Conservation (phyloP, 2,113 vertebrate genomes). For the Castor canadensis region DNA sequence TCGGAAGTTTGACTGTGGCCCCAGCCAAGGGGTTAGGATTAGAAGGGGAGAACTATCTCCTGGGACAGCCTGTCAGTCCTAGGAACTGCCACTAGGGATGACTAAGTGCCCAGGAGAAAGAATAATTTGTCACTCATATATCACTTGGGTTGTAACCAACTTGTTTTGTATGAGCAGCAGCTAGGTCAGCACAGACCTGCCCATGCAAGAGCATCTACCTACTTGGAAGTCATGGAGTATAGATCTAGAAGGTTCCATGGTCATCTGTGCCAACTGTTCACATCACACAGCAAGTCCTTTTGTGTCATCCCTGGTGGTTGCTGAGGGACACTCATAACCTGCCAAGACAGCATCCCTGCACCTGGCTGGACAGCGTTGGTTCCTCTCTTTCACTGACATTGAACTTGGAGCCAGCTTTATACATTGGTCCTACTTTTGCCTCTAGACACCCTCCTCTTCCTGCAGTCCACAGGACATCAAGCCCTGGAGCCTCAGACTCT, state of each 20-base stretch:
- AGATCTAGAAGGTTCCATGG: background rate
- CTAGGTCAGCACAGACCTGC: background rate
- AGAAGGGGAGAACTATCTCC: background rate
- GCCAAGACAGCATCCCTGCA: background rate
- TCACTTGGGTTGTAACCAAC: background rate
- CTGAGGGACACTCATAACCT: background rate
- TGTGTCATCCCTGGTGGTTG: background rate
- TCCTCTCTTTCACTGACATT: background rate
- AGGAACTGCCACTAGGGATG: background rate
- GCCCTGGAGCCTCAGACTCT: background rate
- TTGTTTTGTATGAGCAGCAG: background rate
- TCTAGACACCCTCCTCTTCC: background rate
- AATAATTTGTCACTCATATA: rapidly evolving
- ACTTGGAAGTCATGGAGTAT: background rate
- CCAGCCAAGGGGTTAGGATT: background rate
- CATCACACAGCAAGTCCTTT: background rate
- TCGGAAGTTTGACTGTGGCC: no score
- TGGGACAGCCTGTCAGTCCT: background rate
- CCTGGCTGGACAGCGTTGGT: background rate
- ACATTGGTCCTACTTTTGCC: background rate
- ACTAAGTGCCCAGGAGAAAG: background rate
- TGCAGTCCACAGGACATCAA: background rate
- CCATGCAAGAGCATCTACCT: rapidly evolving
- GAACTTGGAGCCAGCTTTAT: background rate
- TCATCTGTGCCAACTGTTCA: background rate